Percentiles rank a stretch among this genome's conserved stretches.
These are phyloP conservation scores for Hydriomena furcata DNA, from an alignment of 2,888 invertebrate species.

Conservation along the genomic window DNA sequence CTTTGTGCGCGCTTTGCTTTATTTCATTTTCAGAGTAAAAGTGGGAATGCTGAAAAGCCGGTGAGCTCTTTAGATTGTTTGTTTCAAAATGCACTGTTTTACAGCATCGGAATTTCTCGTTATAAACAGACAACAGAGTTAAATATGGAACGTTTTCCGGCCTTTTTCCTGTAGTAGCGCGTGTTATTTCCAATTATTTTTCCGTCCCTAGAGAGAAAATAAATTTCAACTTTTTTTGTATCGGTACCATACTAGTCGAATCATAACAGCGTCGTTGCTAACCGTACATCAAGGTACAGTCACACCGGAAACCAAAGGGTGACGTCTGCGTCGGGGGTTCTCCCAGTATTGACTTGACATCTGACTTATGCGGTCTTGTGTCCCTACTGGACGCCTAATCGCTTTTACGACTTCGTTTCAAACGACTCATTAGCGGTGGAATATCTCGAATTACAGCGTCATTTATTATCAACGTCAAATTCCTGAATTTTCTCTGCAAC, in stretches of 20 bases:
- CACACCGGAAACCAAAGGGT: conserved; percentile 25
- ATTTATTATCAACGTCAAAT: background rate
- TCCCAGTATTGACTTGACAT: conserved; percentile 36
- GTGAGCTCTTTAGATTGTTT: conserved; percentile 4
- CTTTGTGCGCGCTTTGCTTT: conserved; percentile 37
- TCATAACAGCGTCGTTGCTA: conserved; percentile 7
- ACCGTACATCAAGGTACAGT: conserved; percentile 4
- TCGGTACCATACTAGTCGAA: background rate
- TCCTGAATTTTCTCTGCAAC: background rate
- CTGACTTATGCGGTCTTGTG: conserved; percentile 37
- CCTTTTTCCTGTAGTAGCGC: too few species aligned
- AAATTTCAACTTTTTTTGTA: too few species aligned
- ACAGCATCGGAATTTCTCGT: background rate
- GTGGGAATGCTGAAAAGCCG: conserved; percentile 4
- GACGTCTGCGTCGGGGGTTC: conserved; percentile 16
- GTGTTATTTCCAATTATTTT: too few species aligned
- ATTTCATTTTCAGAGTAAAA: conserved; percentile 10
- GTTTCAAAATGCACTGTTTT: background rate
- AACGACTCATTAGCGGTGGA: conserved; percentile 26
- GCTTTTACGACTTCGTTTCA: conserved; percentile 24
- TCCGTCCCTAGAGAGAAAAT: too few species aligned
- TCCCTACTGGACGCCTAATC: conserved; percentile 32
- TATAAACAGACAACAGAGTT: background rate
- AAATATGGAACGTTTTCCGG: background rate
- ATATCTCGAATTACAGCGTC: background rate